A percentile compares a stretch with the other conserved stretches of the same genome.
These are phyloP conservation scores for Antechinus stuartii DNA, from an alignment of 2,113 vertebrate species.

Conservation along the genomic window DNA sequence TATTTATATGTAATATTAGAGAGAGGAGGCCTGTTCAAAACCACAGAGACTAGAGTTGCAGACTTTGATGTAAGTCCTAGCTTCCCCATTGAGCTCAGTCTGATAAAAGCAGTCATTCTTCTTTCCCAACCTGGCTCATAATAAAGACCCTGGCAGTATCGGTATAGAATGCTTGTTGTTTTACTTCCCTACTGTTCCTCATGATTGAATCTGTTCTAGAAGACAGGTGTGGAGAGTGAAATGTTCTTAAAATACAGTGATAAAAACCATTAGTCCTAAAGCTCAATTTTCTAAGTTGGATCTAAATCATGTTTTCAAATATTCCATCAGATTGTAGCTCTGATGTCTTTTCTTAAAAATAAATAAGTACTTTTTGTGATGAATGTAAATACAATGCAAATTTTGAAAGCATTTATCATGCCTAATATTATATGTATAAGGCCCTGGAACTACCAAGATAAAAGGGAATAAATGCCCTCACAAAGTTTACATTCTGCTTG, in stretches of 20 bases:
- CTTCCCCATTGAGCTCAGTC: slow-evolving; percentile 29
- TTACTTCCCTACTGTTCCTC: slow-evolving; percentile 57
- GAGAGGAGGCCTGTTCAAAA: slow-evolving; percentile 64
- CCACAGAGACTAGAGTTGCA: slow-evolving; percentile 56
- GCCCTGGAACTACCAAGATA: background rate
- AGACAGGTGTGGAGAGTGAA: slow-evolving; percentile 73
- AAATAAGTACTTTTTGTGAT: slow-evolving; percentile 64
- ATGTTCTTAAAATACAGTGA: slow-evolving; percentile 64
- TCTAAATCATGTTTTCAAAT: slow-evolving; percentile 57
- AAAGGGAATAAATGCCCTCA: background rate
- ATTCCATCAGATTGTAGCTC: slow-evolving; percentile 39
- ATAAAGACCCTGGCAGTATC: slow-evolving; percentile 45
- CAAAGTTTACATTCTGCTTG: background rate
- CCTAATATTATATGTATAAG: background rate
- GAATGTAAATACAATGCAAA: background rate
- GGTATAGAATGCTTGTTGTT: slow-evolving; percentile 40
- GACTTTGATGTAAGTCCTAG: slow-evolving; percentile 54
- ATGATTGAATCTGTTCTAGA: slow-evolving; percentile 59
- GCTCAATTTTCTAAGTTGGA: slow-evolving; percentile 63
- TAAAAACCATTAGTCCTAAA: slow-evolving; percentile 61
- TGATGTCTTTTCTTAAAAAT: slow-evolving; percentile 21
- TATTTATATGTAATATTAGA: slow-evolving; percentile 62
- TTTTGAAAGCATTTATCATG: background rate
- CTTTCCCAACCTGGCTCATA: slow-evolving; percentile 55
- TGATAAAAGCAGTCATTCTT: slow-evolving; percentile 35